These are phyloP conservation scores for Octonoba sinensis DNA, from an alignment of 2,888 invertebrate species.

Conservation along the genomic window DNA sequence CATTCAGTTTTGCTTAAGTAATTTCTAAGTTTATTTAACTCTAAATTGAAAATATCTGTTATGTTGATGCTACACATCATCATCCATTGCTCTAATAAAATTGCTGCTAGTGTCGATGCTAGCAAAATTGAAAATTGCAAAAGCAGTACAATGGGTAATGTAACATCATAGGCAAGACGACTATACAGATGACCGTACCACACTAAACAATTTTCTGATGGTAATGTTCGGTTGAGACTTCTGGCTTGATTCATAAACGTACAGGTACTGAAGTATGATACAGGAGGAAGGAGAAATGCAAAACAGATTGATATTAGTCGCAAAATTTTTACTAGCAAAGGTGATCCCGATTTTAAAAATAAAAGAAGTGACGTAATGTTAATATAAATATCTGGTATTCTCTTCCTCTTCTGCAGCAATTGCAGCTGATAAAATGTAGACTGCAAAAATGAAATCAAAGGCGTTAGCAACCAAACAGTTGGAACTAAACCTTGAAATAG, in stretches of 20 bases:
- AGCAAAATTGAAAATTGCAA: background rate
- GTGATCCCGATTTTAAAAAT: background rate
- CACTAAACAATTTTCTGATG: background rate
- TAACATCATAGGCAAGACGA: background rate
- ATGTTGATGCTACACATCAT: background rate
- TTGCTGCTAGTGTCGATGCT: background rate
- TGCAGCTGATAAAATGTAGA: conserved; percentile 3
- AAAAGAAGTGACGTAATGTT: background rate
- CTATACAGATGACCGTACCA: background rate
- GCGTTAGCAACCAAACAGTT: conserved; percentile 13
- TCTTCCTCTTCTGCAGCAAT: background rate
- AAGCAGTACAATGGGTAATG: background rate
- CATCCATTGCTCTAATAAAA: conserved; percentile 19
- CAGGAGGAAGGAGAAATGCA: background rate
- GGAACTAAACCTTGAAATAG: background rate
- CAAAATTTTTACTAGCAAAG: background rate
- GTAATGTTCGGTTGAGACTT: background rate
- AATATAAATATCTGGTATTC: background rate
- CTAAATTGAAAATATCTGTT: background rate
- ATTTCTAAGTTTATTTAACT: background rate
- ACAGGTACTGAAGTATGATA: conserved; percentile 16
- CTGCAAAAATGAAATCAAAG: background rate
- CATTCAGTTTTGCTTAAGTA: background rate
- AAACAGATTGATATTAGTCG: background rate
- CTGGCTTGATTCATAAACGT: background rate